A percentile compares a stretch with the other conserved stretches of the same genome.
Conservation (phyloP, 2,797 vertebrate genomes). For the Neosalanx taihuensis region DNA sequence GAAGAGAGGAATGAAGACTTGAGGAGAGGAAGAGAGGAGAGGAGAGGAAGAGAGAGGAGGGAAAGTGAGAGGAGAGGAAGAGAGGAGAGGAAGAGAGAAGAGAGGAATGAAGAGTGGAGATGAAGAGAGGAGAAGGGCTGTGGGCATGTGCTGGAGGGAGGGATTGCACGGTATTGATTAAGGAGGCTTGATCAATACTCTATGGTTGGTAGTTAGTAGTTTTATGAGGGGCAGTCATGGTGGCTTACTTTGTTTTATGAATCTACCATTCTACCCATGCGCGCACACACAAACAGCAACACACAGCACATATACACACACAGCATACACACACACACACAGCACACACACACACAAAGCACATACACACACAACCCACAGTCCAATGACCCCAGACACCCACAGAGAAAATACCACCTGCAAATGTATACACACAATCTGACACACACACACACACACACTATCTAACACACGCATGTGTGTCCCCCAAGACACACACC, state of each 20-base stretch:
- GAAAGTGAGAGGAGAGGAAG: too few relatives aligned
- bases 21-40: too few relatives aligned
- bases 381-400: too few relatives aligned
- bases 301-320: constrained; percentile 6
- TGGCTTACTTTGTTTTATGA: constrained; percentile 24
- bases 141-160: neutral
- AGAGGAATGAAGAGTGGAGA: too few relatives aligned
- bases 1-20: too few relatives aligned
- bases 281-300: constrained; percentile 11
- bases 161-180: constrained; percentile 3
- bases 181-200: constrained; percentile 39
- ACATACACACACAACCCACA: too few relatives aligned
- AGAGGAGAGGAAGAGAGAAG: too few relatives aligned
- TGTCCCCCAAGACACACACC: constrained; percentile 16
- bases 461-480: constrained; percentile 12
- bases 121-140: neutral
- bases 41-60: too few relatives aligned
- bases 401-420: too few relatives aligned
- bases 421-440: constrained; percentile 2
- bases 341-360: neutral
- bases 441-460: constrained; percentile 10
- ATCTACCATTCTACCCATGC: constrained; percentile 21
- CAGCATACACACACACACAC: constrained; percentile 1
- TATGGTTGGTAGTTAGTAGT: constrained; percentile 29
- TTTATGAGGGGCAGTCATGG: constrained; percentile 32